Percentiles rank a stretch among this genome's conserved stretches.
phyloP scores from a whole-genome alignment of 1,140 invertebrate species.

The Sesamia nonagrioides region DNA sequence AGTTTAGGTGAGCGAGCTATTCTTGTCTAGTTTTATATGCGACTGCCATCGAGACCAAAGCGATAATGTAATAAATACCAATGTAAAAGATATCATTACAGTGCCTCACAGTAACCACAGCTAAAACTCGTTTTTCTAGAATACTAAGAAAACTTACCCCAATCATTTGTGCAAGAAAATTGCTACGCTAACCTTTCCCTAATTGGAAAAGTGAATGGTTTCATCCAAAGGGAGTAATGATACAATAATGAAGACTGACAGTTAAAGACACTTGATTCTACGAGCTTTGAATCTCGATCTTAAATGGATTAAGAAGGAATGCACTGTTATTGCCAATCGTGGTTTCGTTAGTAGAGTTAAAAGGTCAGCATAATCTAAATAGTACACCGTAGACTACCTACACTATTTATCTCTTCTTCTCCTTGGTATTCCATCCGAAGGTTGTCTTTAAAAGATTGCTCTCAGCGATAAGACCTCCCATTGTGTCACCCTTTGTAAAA shows the following conservation, averaged over 20 bases:
- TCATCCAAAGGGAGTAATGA: conserved; percentile 18
- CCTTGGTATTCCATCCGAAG: no score
- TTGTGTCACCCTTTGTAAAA: no score
- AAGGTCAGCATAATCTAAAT: no score
- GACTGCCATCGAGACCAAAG: neutral
- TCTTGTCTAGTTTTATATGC: neutral
- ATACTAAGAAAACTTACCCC: neutral
- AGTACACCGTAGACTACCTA: no score
- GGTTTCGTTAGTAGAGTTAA: neutral
- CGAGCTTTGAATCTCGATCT: conserved; percentile 18
- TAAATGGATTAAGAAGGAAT: conserved; percentile 23
- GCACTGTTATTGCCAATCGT: neutral
- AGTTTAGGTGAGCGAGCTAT: neutral
- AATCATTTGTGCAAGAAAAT: neutral
- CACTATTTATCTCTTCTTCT: no score
- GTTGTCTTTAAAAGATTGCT: no score
- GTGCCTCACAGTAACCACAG: neutral
- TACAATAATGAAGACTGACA: conserved; percentile 20
- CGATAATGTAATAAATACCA: neutral
- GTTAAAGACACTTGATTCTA: conserved; percentile 25
- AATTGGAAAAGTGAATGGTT: conserved; percentile 12
- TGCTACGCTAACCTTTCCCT: neutral
- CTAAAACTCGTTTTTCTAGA: neutral
- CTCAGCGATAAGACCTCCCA: no score
- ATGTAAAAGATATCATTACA: no score